Conservation (phyloP, 1,140 invertebrate species). For the Papilio machaon region DNA sequence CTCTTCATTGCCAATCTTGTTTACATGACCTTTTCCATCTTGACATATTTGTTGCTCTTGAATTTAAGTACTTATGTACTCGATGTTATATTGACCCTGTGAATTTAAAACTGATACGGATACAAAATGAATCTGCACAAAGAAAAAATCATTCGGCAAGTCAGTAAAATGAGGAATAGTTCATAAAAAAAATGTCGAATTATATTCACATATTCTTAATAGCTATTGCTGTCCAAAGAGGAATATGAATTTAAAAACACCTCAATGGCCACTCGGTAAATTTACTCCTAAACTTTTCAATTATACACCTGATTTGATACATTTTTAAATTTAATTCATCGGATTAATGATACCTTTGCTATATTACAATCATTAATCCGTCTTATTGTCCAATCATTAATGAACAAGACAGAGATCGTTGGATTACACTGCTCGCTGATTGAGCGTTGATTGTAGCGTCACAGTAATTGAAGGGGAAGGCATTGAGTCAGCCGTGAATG, state of each 20-base stretch:
- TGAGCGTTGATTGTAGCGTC: slow-evolving; percentile 40
- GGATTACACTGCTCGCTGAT: slow-evolving; percentile 42
- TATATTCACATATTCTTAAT: too few species aligned
- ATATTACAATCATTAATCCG: slow-evolving; percentile 6
- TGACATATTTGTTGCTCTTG: background rate
- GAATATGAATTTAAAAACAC: too few species aligned
- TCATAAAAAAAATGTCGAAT: too few species aligned
- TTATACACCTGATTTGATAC: too few species aligned
- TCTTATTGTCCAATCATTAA: slow-evolving; percentile 38
- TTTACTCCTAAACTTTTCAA: too few species aligned
- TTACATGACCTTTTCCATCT: slow-evolving; percentile 22
- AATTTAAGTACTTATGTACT: background rate
- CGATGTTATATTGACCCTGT: background rate
- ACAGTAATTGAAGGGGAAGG: slow-evolving; percentile 36
- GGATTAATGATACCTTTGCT: background rate
- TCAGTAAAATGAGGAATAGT: too few species aligned
- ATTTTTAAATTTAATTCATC: background rate
- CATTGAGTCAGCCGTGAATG: background rate
- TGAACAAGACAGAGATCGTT: slow-evolving; percentile 42
- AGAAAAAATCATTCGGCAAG: too few species aligned
- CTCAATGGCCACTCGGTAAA: too few species aligned
- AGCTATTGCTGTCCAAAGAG: too few species aligned
- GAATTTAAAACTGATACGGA: background rate
- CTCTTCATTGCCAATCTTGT: slow-evolving; percentile 2
- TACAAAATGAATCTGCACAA: too few species aligned